Conservation (phyloP, 2,888 invertebrate species). For the Acanthosepion esculentum region DNA sequence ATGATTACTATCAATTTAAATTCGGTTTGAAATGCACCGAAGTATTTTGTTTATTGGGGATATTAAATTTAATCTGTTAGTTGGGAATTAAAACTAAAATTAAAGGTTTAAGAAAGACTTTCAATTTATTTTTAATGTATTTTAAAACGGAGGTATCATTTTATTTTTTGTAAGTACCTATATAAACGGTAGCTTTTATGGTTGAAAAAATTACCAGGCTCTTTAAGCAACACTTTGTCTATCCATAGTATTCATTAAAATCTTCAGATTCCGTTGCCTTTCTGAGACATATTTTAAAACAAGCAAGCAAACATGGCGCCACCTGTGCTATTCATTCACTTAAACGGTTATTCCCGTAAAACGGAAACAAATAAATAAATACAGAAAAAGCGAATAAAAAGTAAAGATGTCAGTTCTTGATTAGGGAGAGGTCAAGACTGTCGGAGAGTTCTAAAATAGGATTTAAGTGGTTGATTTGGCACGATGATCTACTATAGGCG, state of each 20-base stretch:
- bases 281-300: neutral
- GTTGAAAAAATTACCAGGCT: too few species aligned
- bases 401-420: neutral
- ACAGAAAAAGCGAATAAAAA: neutral
- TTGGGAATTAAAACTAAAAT: too few species aligned
- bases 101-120: too few species aligned
- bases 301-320: neutral
- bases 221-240: too few species aligned
- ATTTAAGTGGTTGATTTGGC: conserved; percentile 15
- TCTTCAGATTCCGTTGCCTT: neutral
- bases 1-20: too few species aligned
- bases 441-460: neutral
- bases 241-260: neutral
- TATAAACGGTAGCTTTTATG: too few species aligned
- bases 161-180: too few species aligned
- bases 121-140: too few species aligned
- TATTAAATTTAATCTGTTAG: too few species aligned
- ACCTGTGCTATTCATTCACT: neutral
- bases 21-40: too few species aligned
- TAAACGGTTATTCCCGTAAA: neutral
- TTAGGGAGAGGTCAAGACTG: neutral
- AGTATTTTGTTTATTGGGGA: too few species aligned
- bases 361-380: neutral
- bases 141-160: too few species aligned
- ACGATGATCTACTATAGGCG: neutral